These are phyloP conservation scores for Ernsta delagoae DNA, from an alignment of 2,888 invertebrate species.

Conservation along the genomic window DNA sequence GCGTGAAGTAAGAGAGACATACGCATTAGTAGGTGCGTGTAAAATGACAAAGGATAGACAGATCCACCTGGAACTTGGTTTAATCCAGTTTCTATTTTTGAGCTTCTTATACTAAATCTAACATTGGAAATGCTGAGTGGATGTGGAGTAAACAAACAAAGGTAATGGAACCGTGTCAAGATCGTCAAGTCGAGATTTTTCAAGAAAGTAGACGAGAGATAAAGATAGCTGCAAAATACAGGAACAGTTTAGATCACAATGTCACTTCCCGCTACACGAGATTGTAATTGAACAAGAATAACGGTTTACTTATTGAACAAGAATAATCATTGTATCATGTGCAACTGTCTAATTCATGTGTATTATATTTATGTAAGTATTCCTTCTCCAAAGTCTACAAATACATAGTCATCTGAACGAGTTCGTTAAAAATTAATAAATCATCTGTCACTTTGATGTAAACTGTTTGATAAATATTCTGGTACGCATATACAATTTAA, in stretches of 20 bases:
- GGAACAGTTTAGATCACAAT: slow-evolving; percentile 3
- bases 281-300: slow-evolving; percentile 13
- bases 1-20: too few relatives aligned
- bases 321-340: too few relatives aligned
- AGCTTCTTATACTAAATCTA: slow-evolving; percentile 23
- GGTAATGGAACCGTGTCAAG: slow-evolving; percentile 36
- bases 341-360: neutral
- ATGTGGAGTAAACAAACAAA: slow-evolving; percentile 14
- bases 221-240: slow-evolving; percentile 12
- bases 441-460: slow-evolving; percentile 22
- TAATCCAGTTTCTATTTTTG: slow-evolving; percentile 17
- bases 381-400: neutral
- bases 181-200: slow-evolving; percentile 26
- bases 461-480: slow-evolving; percentile 14
- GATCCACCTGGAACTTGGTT: too few relatives aligned
- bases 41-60: too few relatives aligned
- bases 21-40: too few relatives aligned
- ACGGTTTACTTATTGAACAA: too few relatives aligned
- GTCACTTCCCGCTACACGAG: slow-evolving; percentile 3
- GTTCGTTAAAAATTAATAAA: slow-evolving; percentile 29
- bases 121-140: slow-evolving; percentile 9
- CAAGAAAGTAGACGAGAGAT: slow-evolving; percentile 24
- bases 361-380: neutral
- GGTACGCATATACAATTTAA: slow-evolving; percentile 9
- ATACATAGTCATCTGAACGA: slow-evolving; percentile 1